A percentile compares a stretch with the other conserved stretches of the same genome.
These are phyloP conservation scores for Argyrosomus regius DNA, from an alignment of 2,797 vertebrate species.

Conservation along the genomic window DNA sequence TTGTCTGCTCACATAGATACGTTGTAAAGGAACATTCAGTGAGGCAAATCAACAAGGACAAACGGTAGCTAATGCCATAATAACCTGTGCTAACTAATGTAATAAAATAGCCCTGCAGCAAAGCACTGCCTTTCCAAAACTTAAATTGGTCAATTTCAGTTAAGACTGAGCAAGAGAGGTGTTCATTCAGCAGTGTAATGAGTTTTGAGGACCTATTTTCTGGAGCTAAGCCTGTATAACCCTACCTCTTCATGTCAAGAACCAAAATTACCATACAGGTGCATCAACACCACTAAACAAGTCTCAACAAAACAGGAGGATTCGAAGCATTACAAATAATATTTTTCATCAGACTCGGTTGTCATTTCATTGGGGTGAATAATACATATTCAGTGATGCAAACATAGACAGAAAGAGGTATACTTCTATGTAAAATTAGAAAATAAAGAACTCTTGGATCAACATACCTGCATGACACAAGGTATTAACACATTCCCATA, in stretches of 20 bases:
- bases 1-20: background rate
- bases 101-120: background rate
- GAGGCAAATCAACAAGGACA: background rate
- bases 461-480: background rate
- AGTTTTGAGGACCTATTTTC: background rate
- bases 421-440: background rate
- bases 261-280: background rate
- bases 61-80: background rate
- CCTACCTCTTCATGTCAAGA: conserved; percentile 3
- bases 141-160: background rate
- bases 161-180: background rate
- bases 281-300: background rate
- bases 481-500: background rate
- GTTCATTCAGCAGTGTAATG: background rate
- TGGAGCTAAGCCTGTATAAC: background rate
- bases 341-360: background rate
- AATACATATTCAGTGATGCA: background rate
- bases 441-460: background rate
- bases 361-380: conserved; percentile 4
- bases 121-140: background rate
- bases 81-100: background rate
- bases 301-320: background rate
- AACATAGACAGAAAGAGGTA: background rate
- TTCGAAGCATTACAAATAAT: background rate
- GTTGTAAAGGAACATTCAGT: conserved; percentile 1